Percentiles rank a stretch among this genome's conserved stretches.
Conservation (phyloP, 2,888 invertebrate genomes). For the Agriotes lineatus region DNA sequence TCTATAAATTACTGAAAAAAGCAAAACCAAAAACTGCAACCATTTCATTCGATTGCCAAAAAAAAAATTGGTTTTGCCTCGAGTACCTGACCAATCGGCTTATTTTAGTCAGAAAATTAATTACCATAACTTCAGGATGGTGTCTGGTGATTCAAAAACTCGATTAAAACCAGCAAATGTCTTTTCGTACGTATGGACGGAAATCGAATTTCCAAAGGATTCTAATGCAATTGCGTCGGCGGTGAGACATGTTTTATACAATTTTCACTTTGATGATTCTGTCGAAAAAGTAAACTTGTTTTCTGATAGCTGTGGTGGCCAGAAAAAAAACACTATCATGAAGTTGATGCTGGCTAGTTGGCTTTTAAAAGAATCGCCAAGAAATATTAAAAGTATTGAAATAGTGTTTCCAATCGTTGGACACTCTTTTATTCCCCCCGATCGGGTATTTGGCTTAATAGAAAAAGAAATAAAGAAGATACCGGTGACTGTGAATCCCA, state of each 20-base stretch:
- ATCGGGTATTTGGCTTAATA: too few relatives aligned
- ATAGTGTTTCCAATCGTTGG: too few relatives aligned
- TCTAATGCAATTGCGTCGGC: constrained; percentile 32
- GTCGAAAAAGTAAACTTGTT: constrained; percentile 1
- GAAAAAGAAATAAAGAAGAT: too few relatives aligned
- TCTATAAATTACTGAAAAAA: constrained; percentile 17
- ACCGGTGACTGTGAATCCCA: too few relatives aligned
- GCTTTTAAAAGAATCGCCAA: too few relatives aligned
- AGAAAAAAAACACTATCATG: too few relatives aligned
- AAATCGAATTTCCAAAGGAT: constrained; percentile 23
- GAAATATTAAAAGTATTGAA: too few relatives aligned
- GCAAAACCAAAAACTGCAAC: neutral
- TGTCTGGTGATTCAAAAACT: constrained; percentile 14
- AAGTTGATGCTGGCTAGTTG: too few relatives aligned
- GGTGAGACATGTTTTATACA: constrained; percentile 4
- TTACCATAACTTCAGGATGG: constrained; percentile 28
- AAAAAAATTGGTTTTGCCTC: constrained; percentile 30
- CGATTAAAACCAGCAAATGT: constrained; percentile 21
- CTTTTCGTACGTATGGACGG: constrained; percentile 27
- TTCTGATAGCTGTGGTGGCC: too few relatives aligned
- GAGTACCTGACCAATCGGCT: constrained; percentile 30
- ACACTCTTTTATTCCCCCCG: too few relatives aligned
- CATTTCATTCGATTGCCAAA: constrained; percentile 37
- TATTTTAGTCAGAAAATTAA: constrained; percentile 35
- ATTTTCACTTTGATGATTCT: neutral